Percentiles rank a stretch among this genome's conserved stretches.
Evolutionary conservation across 2,888 invertebrate genomes (phyloP).

Genomic region (Lamellibrachia satsuma): DNA sequence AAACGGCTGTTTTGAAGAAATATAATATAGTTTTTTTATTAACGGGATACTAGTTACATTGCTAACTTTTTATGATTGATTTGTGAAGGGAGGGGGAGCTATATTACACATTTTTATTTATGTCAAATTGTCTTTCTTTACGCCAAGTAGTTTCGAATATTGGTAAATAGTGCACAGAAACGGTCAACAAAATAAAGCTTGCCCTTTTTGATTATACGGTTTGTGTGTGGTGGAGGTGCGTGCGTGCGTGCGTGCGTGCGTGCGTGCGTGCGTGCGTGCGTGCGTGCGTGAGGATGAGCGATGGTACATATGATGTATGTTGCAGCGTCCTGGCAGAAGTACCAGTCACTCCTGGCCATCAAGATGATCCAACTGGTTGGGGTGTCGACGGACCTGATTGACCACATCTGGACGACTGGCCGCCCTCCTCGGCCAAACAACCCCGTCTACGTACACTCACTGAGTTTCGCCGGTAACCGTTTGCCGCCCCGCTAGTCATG

Average conservation of each 20-base stretch:
- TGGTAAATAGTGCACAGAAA: too few relatives aligned
- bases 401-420: constrained; percentile 35
- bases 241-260: not conserved
- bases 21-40: too few relatives aligned
- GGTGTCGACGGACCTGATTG: constrained; percentile 33
- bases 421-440: constrained; percentile 34
- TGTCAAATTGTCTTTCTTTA: too few relatives aligned
- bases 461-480: constrained; percentile 34
- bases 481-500: not conserved
- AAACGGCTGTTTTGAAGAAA: too few relatives aligned
- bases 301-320: not conserved
- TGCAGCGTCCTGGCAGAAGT: constrained; percentile 21
- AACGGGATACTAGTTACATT: too few relatives aligned
- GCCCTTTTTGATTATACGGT: too few relatives aligned
- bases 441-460: constrained; percentile 30
- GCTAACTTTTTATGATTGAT: too few relatives aligned
- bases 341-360: not conserved
- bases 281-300: constrained; percentile 18
- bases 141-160: too few relatives aligned
- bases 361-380: not conserved
- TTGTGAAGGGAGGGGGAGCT: too few relatives aligned
- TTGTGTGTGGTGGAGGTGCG: not conserved
- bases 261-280: constrained; percentile 20
- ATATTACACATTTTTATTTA: too few relatives aligned
- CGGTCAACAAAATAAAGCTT: too few relatives aligned